Evolutionary conservation across 35 echinoderm and acorn worm genomes (phyloP).

Genomic region (Holothuria glaberrima): DNA sequence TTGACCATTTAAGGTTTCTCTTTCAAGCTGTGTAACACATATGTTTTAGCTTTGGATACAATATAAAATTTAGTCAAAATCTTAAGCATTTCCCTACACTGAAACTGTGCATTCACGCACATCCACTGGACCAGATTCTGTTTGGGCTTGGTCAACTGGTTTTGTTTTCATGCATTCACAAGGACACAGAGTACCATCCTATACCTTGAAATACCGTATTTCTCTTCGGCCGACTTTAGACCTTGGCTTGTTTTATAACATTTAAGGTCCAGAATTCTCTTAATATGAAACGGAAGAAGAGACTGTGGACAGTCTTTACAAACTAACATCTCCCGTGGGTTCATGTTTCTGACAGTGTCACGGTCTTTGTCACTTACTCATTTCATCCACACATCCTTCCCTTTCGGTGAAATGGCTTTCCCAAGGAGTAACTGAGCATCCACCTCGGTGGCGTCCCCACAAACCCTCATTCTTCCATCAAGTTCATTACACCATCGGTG

Average conservation of each 20-base stretch:
- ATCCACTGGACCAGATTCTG: not conserved
- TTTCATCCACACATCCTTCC: not conserved
- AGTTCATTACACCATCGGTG: not conserved
- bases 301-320: too few species aligned
- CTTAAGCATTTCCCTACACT: too few species aligned
- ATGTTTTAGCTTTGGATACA: too few species aligned
- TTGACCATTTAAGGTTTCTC: too few species aligned
- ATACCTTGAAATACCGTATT: not conserved
- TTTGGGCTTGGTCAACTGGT: not conserved
- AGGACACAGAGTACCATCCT: slow-evolving; percentile 11
- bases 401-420: too few species aligned
- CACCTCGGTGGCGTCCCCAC: too few species aligned
- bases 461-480: too few species aligned
- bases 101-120: slow-evolving; percentile 4
- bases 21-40: too few species aligned
- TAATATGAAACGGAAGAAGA: slow-evolving; percentile 9
- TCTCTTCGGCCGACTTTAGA: not conserved
- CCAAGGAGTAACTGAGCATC: too few species aligned
- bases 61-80: too few species aligned
- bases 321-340: not conserved
- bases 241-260: not conserved
- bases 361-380: not conserved
- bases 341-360: not conserved
- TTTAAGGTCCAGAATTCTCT: not conserved
- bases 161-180: slow-evolving; percentile 30